Conservation (phyloP, 2,888 invertebrate species). For the Dione juno region DNA sequence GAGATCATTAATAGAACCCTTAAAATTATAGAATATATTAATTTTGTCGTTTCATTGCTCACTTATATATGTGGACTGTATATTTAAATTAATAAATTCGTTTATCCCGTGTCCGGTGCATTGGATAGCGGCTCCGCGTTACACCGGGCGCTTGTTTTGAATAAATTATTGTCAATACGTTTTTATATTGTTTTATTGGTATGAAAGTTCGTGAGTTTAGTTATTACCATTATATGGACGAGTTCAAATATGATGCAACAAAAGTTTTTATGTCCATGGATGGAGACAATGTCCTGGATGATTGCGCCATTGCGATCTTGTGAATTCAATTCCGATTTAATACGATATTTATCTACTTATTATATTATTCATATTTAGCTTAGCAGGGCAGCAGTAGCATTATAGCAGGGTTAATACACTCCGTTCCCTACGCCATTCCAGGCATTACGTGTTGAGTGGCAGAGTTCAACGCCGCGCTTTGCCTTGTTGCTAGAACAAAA, state of each 20-base stretch:
- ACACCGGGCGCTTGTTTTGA: slow-evolving; percentile 56
- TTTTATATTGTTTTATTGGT: slow-evolving; percentile 81
- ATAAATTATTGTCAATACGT: slow-evolving; percentile 78
- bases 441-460: no score
- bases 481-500: no score
- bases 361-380: no score
- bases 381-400: no score
- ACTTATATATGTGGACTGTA: slow-evolving; percentile 40
- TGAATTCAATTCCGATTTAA: no score
- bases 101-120: slow-evolving; percentile 38
- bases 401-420: no score
- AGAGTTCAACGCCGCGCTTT: no score
- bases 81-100: slow-evolving; percentile 42
- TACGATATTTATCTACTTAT: no score
- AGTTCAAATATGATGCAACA: slow-evolving; percentile 61
- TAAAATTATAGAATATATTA: slow-evolving; percentile 49
- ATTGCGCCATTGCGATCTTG: slow-evolving; percentile 47
- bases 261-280: slow-evolving; percentile 52
- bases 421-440: no score
- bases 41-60: slow-evolving; percentile 46
- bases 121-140: slow-evolving; percentile 45
- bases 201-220: slow-evolving; percentile 69
- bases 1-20: slow-evolving; percentile 48
- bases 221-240: slow-evolving; percentile 64
- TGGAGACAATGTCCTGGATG: slow-evolving; percentile 56